These are phyloP conservation scores for Drosophila ochracea DNA, from an alignment of 2,888 invertebrate genomes.

Conservation along the genomic window DNA sequence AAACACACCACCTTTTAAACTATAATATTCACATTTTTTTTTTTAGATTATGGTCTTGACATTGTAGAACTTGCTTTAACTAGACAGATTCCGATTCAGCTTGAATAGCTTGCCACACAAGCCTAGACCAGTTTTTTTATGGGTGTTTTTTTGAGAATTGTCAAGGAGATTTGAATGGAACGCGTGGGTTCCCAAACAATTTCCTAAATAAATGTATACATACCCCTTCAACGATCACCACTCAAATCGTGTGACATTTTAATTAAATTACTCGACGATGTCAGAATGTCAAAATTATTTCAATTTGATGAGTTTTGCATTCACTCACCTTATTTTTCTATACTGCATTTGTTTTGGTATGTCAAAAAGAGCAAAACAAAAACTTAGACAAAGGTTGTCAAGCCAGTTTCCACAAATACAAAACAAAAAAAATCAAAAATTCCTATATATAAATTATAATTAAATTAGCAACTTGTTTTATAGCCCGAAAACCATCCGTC, in stretches of 20 bases:
- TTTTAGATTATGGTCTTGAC: constrained; percentile 66
- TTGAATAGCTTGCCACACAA: constrained; percentile 15
- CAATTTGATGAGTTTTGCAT: constrained; percentile 35
- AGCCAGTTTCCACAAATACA: constrained; percentile 54
- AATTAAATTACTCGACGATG: constrained; percentile 45
- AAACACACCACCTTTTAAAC: neutral
- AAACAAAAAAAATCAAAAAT: constrained; percentile 7
- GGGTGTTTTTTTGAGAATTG: constrained; percentile 20
- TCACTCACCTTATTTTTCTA: constrained; percentile 3
- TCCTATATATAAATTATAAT: constrained; percentile 32
- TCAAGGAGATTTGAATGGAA: constrained; percentile 16
- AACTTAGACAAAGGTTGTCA: constrained; percentile 62
- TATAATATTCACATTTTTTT: neutral
- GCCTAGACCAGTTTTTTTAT: constrained; percentile 58
- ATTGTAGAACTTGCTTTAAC: constrained; percentile 69
- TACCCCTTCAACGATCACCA: constrained; percentile 4
- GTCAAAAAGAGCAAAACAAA: constrained; percentile 15
- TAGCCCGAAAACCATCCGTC: constrained; percentile 23
- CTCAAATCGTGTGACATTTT: constrained; percentile 45
- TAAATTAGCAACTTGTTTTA: constrained; percentile 67
- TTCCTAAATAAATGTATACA: constrained; percentile 2
- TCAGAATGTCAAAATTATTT: constrained; percentile 37
- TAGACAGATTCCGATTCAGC: constrained; percentile 32
- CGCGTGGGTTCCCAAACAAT: neutral
- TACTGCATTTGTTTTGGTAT: constrained; percentile 16